Percentiles rank a stretch among this genome's conserved stretches.
These are phyloP conservation scores for Dexiosoma caninum DNA, from an alignment of 2,888 invertebrate genomes.

Conservation along the genomic window DNA sequence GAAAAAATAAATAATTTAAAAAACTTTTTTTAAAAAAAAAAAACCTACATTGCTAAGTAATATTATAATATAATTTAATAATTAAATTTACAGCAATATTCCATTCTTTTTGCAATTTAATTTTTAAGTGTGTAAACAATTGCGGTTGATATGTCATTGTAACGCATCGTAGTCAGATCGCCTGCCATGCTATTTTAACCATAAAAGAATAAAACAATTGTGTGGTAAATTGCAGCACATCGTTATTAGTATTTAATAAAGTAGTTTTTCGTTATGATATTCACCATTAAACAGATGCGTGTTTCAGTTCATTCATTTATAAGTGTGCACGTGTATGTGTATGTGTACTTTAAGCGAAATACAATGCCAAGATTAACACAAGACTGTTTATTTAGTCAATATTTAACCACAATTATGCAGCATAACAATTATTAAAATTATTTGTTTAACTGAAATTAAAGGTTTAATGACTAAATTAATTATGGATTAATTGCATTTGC, in stretches of 20 bases:
- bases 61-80: too few species aligned
- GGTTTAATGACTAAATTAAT: not conserved
- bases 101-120: slow-evolving; percentile 38
- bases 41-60: too few species aligned
- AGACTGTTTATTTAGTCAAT: slow-evolving; percentile 16
- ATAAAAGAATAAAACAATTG: slow-evolving; percentile 33
- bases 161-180: not conserved
- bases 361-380: not conserved
- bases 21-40: too few species aligned
- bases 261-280: not conserved
- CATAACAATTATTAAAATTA: not conserved
- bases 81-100: too few species aligned
- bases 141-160: slow-evolving; percentile 36
- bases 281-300: not conserved
- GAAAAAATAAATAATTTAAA: too few species aligned
- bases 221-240: slow-evolving; percentile 25
- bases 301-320: not conserved
- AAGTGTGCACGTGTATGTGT: not conserved
- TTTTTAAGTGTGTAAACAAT: slow-evolving; percentile 24
- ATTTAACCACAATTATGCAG: not conserved
- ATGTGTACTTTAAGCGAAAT: not conserved
- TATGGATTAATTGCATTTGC: not conserved
- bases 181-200: slow-evolving; percentile 29
- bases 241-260: slow-evolving; percentile 47
- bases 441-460: slow-evolving; percentile 10